Evolutionary conservation across 2,113 vertebrate species (phyloP).

Genomic region (Xyrauchen texanus): DNA sequence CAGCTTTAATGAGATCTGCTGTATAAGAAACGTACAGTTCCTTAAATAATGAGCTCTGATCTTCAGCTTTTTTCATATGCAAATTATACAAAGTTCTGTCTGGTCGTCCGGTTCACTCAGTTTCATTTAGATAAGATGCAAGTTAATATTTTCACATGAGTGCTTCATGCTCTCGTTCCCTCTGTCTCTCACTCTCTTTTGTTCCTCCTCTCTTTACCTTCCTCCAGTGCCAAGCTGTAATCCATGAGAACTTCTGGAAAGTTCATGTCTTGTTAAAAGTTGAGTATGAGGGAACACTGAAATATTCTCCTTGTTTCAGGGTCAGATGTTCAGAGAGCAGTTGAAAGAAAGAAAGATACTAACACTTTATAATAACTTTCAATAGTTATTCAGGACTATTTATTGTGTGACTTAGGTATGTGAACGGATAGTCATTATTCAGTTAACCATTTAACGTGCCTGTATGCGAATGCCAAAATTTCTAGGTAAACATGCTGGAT

Average conservation of each 20-base stretch:
- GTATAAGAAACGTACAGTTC: constrained; percentile 77
- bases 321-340: background rate
- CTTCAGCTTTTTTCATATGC: constrained; percentile 66
- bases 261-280: constrained; percentile 73
- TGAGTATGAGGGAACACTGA: constrained; percentile 43
- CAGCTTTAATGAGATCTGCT: constrained; percentile 78
- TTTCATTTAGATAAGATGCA: constrained; percentile 80
- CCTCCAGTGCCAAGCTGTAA: constrained; percentile 58
- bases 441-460: too few relatives aligned
- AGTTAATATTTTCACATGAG: constrained; percentile 79
- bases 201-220: constrained; percentile 50
- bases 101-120: constrained; percentile 74
- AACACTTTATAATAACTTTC: too few relatives aligned
- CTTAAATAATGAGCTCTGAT: constrained; percentile 78
- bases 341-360: background rate
- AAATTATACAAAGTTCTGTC: constrained; percentile 77
- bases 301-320: constrained; percentile 20
- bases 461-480: too few relatives aligned
- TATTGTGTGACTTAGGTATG: constrained; percentile 9
- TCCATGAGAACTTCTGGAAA: constrained; percentile 73
- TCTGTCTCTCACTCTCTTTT: background rate
- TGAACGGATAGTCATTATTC: background rate
- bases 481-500: too few relatives aligned
- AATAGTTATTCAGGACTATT: background rate
- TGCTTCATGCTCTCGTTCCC: constrained; percentile 68